Evolutionary conservation across 2,888 invertebrate species (phyloP), one percentile per base, ranked within the genome.

Genomic region (Lasiommata megera): DNA sequence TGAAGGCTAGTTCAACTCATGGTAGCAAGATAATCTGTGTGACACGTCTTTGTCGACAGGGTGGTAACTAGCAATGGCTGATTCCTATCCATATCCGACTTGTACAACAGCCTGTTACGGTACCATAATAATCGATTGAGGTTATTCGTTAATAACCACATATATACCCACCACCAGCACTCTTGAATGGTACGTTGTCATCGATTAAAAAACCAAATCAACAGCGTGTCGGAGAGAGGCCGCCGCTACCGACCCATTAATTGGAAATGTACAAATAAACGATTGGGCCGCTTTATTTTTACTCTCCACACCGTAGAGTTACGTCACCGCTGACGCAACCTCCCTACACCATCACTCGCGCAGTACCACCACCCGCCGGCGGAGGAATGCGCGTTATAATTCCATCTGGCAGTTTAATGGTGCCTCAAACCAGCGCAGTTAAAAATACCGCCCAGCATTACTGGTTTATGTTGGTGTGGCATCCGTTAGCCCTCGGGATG

Each of bases 271-370:
- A 14, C 44, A 44, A 44, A 44, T 28, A 29, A 44, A 28, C 44
- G 12, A 44, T 28, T 44, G 44, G 28, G n/a, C 31, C 43, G 40
- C 52, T 54, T 56, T 60, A 59, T 61, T 56, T 59, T 48, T 56
- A 44, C 23, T 18, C n/a, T 36, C 29, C 37, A 9, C 12, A 44
- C 36, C 43, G 54, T 14, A 28, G n/a, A 23, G 40, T 62, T 50
- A 60, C 51, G 60, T 62, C 36, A 54, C 31, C 7, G 3, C n/a
- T 60, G 54, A 54, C 58, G 61, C 58, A 50, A 63, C 36, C 51
- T 47, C 58, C 58, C 31, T 3, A 31, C 3, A 9, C 29, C 12
- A 61, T 54, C 50, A 56, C 43, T 43, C 47, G 16, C 40, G 40
- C 56, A 9, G 28, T 44, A 44, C 56, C 55, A 50, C 18, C 44